These are phyloP conservation scores for Neuroterus valhalla DNA, from an alignment of 1,140 invertebrate species.

Conservation along the genomic window DNA sequence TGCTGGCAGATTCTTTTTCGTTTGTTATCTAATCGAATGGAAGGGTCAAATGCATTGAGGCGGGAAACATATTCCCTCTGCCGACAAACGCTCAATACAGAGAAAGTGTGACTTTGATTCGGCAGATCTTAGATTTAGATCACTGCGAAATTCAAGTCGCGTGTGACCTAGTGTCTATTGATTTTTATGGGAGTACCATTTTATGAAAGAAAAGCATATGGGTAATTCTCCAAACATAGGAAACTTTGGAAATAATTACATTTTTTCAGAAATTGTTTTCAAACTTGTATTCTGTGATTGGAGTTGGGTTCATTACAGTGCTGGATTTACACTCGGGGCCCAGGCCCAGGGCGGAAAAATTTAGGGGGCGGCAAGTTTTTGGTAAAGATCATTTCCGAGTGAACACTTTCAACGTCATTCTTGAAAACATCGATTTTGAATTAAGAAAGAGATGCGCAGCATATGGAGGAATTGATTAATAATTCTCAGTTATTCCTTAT, in stretches of 20 bases:
- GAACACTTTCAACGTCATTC: no score
- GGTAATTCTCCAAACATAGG: no score
- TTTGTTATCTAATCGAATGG: not conserved
- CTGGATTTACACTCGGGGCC: no score
- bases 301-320: no score
- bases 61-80: not conserved
- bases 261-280: not conserved
- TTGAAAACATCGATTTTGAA: no score
- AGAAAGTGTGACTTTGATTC: not conserved
- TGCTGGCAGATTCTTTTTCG: not conserved
- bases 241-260: not conserved
- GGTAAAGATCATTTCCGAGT: no score
- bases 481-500: no score
- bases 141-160: conserved; percentile 4
- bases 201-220: not conserved
- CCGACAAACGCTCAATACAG: not conserved
- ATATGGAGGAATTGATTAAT: no score
- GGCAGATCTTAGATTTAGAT: not conserved
- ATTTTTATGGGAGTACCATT: conserved; percentile 16
- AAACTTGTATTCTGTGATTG: no score
- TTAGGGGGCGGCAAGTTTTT: no score
- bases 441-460: no score
- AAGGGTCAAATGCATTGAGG: not conserved
- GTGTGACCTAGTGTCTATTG: conserved; percentile 26
- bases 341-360: no score